Base-by-base conservation (phyloP, 2,113 vertebrate species). In the Rhipidura dahli region DNA sequence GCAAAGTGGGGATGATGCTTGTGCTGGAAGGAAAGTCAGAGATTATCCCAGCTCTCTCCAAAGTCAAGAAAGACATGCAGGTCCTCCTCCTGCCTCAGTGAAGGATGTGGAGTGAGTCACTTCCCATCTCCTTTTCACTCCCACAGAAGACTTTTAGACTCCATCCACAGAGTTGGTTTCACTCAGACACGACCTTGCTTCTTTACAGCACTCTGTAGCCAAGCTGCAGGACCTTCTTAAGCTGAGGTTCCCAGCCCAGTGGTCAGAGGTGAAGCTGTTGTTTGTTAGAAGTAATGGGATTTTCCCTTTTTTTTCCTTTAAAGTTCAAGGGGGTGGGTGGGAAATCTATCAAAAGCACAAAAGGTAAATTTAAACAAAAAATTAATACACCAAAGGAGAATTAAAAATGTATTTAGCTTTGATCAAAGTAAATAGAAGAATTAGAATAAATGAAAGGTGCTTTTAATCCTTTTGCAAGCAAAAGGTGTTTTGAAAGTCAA, bases 401-500 rank as follows among this genome's bases (percentile, higher is more conserved):
- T 96, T 92, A 90, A 95, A 97, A 94, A 90, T 49, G 11, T 70
- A 91, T 95, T 96, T 82, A 40, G 17, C 21, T 89, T 60, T 65
- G 45, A 95, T 96, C 69, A 90, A 93, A 91, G 28, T 77, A 93
- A 93, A 93, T 33, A 95, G 60, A 93, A 68, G 83, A 86, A 95
- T 75, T 90, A 83, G 44, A 83, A 73, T 66, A 95, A 83, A 83
- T 77, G 68, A 75, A 86, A 88, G 37, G 30, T 59, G 47, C 40
- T 61, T 85, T 73, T 93, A 83, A 91, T 92, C 87, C 65, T 89
- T 78, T n/a, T 66, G 28, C 19, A 35, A 90, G 59, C n/a, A 92
- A 68, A 83, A 83, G 65, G n/a, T 91, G 70, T 94, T 91, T 85
- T 39, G 33, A 94, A 94, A 96, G 91, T 96, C 89, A 97, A 94